Evolutionary conservation across 2,888 invertebrate species (phyloP).

Genomic region (Tetropium fuscum): DNA sequence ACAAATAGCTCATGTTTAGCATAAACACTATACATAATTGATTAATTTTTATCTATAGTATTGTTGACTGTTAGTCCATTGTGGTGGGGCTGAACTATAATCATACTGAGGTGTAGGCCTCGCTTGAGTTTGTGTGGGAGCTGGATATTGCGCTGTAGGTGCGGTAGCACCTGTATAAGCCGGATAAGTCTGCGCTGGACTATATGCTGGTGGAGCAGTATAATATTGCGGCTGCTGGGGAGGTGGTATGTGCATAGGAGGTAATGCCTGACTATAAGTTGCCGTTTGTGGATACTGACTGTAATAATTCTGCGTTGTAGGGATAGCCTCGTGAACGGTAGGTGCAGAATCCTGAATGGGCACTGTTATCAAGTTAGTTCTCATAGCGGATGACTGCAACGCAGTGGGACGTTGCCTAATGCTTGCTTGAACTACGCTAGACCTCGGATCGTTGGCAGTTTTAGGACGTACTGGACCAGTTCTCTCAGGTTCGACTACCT

Average conservation of each 20-base stretch:
- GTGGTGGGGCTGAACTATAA: slow-evolving; percentile 64
- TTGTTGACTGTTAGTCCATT: slow-evolving; percentile 71
- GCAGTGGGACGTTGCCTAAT: slow-evolving; percentile 62
- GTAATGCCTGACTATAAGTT: slow-evolving; percentile 57
- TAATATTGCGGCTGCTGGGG: slow-evolving; percentile 64
- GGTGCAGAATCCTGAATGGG: slow-evolving; percentile 78
- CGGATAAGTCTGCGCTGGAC: slow-evolving; percentile 58
- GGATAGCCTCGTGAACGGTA: slow-evolving; percentile 62
- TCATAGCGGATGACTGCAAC: slow-evolving; percentile 66
- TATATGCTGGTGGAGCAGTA: slow-evolving; percentile 60
- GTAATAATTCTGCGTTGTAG: slow-evolving; percentile 60
- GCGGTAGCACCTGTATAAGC: slow-evolving; percentile 47
- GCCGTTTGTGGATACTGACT: slow-evolving; percentile 59
- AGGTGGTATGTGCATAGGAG: slow-evolving; percentile 68
- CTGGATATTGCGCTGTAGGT: slow-evolving; percentile 61
- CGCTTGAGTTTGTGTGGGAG: slow-evolving; percentile 55
- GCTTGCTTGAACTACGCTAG: slow-evolving; percentile 61
- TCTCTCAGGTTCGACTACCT: slow-evolving; percentile 37
- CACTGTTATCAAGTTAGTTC: slow-evolving; percentile 88
- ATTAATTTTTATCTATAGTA: slow-evolving; percentile 70
- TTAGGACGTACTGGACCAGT: slow-evolving; percentile 41
- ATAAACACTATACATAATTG: background rate
- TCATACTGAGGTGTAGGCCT: slow-evolving; percentile 62
- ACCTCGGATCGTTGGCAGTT: slow-evolving; percentile 58
- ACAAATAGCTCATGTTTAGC: background rate